These are phyloP conservation scores for Copidosoma floridanum DNA, from an alignment of 1,140 invertebrate genomes.

Conservation along the genomic window DNA sequence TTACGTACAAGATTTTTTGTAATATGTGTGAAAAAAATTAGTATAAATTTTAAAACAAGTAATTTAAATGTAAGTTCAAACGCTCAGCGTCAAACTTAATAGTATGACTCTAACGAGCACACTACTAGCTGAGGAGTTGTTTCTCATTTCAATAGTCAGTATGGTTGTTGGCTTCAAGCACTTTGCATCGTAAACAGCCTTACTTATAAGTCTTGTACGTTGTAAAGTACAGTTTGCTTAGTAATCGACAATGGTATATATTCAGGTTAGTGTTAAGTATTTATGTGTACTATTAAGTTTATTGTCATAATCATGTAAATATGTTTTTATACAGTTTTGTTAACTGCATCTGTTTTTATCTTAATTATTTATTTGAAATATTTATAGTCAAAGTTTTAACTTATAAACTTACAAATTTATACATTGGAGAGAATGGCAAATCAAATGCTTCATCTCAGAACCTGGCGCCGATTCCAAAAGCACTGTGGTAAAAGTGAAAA, in stretches of 20 bases:
- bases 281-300: not conserved
- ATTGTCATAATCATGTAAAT: not conserved
- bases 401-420: not conserved
- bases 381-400: not conserved
- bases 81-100: not conserved
- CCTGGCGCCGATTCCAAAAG: not conserved
- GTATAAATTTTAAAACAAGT: no score
- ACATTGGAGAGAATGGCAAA: not conserved
- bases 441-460: not conserved
- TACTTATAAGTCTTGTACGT: not conserved
- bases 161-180: not conserved
- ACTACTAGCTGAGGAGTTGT: not conserved
- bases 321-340: not conserved
- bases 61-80: no score
- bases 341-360: not conserved
- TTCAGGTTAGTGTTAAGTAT: not conserved
- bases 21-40: no score
- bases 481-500: not conserved
- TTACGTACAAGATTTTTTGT: no score
- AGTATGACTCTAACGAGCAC: not conserved
- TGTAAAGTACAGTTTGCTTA: not conserved
- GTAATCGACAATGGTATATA: no score
- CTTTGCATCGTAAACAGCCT: not conserved
- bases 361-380: not conserved
- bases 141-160: not conserved